These are phyloP conservation scores for Hyles lineata DNA, from an alignment of 2,888 invertebrate species.

Conservation along the genomic window DNA sequence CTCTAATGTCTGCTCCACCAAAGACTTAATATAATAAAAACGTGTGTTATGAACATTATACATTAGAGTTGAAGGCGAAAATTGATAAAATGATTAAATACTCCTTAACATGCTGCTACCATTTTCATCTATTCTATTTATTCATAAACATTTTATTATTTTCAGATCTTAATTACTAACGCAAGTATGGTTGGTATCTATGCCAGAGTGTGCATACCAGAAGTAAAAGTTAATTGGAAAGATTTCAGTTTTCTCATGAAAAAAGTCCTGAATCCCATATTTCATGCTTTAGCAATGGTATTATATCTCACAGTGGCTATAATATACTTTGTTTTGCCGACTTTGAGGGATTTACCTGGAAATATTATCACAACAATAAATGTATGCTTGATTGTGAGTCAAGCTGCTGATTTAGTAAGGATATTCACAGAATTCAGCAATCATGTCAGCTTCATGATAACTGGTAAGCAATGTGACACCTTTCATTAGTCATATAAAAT, in stretches of 20 bases:
- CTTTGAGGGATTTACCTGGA: conserved; percentile 91
- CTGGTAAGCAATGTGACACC: conserved; percentile 82
- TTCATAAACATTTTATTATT: conserved; percentile 37
- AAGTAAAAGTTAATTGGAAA: conserved; percentile 89
- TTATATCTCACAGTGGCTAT: conserved; percentile 90
- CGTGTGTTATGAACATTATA: no score
- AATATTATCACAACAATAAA: conserved; percentile 94
- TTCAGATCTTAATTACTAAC: conserved; percentile 79
- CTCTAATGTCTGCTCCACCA: no score
- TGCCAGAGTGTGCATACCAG: conserved; percentile 90
- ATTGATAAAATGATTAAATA: no score
- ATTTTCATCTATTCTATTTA: no score
- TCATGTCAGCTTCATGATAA: conserved; percentile 91
- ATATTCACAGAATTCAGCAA: conserved; percentile 92
- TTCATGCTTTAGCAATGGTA: conserved; percentile 89
- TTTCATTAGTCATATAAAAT: neutral
- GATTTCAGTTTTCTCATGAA: conserved; percentile 90
- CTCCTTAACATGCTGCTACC: no score
- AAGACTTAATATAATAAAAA: no score
- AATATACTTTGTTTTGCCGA: conserved; percentile 93
- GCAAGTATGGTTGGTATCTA: conserved; percentile 86
- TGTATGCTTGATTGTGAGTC: conserved; percentile 90
- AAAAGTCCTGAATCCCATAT: conserved; percentile 90
- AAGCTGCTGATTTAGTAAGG: conserved; percentile 91
- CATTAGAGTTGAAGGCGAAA: no score